Base-by-base conservation (phyloP, 2,113 vertebrate genomes). In the Albula glossodonta region DNA sequence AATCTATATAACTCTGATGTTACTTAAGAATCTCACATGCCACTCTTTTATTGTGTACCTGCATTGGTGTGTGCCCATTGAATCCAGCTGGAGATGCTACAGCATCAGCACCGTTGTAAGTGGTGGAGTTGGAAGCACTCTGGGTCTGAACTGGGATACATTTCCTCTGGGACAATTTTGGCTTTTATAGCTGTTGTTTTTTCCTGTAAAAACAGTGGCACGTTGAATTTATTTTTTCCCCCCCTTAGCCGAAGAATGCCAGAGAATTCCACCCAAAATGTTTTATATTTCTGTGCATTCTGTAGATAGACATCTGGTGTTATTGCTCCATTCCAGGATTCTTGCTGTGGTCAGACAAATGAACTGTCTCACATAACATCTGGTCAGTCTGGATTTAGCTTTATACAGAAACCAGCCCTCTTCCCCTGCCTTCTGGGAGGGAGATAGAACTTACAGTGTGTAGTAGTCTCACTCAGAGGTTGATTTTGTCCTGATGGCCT, bases 401-500 rank as follows among this genome's bases (percentile, higher is more conserved):
- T 8, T 13, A 22, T 2, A 4, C 63, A 4, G n/a, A 17, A 60
- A 13, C 19, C 1, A 9, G n/a, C 10, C 2, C 70, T 31, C 10
- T 31, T 31, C 10, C 10, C 9, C n/a, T 17, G 8, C 19, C 31
- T 57, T 31, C 52, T n/a, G 2, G 51, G 12, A 57, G n/a, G 51
- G 6, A 9, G 57, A 31, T 10, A 31, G 5, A 51, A 50, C 86
- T 78, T 66, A 51, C 60, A 19, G 5, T 31, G 78, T 51, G 52
- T 56, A 41, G 11, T n/a, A 78, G 10, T 86, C 49, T 41, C 15
- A 82, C 49, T 87, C 81, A 70, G 22, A 82, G 52, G 80, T 85
- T 86, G 0, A 22, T 88, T 82, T 88, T 84, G 81, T 53, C 49
- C 84, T 87, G 89, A 90, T 91, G 60, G 88, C 50, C 56, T 0